Base-by-base conservation (phyloP, 2,797 vertebrate genomes). In the Ispidina lecontei region DNA sequence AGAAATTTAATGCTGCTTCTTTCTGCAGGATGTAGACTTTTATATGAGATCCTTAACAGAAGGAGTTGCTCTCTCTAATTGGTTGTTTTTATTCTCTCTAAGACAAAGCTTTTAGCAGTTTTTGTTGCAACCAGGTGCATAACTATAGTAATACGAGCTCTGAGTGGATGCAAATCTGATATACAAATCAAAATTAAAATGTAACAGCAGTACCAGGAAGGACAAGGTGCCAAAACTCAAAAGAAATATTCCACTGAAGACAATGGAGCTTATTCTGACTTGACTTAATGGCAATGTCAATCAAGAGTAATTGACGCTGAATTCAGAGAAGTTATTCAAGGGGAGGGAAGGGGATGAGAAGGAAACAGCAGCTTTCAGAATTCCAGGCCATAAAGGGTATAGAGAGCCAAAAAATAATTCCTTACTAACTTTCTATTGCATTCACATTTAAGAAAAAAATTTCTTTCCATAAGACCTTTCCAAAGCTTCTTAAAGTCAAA, bases 221-320 rank as follows among this genome's bases (percentile, higher is more conserved):
- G n/a, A 75, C 28, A 73, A 75, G 28, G 47, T 63, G 77, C 77
- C 81, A 77, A 67, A 86, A 73, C 35, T 33, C 26, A n/a, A 83
- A 73, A 84, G 56, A n/a, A 95, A 94, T 94, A 93, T 87, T 89
- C 58, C 69, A 59, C 51, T 59, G 72, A 74, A 91, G 65, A 83
- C 33, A 94, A 65, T 59, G 55, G 46, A 59, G 20, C 17, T 58
- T 49, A 74, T 84, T 87, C 60, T 81, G 51, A 56, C 29, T 43
- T 80, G 29, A 55, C 80, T 91, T 73, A 73, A 76, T 28, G 82
- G 25, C 37, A 74, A 63, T 18, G 49, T 43, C 4, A 2, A 74
- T 84, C 44, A 58, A 71, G 33, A 79, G 44, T 39, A 91, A 74
- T 55, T 76, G 75, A 73, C 3, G 1, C 29, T 68, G 49, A 89